Evolutionary conservation across 1,140 invertebrate species (phyloP).

Genomic region (Scylla paramamosain): DNA sequence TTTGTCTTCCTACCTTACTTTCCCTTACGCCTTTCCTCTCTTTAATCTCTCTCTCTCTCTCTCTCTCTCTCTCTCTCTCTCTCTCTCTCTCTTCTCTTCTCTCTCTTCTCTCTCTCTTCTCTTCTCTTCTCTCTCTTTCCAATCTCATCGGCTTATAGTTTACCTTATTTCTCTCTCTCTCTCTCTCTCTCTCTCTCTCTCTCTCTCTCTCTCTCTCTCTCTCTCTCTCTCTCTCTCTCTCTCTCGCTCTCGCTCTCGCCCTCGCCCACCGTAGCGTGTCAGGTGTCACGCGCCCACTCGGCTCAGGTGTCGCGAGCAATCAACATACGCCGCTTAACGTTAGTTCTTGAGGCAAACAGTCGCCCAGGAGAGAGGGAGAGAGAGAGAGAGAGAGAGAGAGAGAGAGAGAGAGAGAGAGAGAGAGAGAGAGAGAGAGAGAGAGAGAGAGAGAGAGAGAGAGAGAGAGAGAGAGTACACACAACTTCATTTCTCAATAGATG

Average conservation of each 20-base stretch:
- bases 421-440: not conserved
- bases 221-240: not conserved
- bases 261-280: not conserved
- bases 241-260: not conserved
- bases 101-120: not conserved
- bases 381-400: not conserved
- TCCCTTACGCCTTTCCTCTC: not conserved
- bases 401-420: constrained; percentile 14
- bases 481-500: not conserved
- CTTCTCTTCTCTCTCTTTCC: too few relatives aligned
- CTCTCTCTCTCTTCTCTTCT: not conserved
- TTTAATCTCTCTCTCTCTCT: not conserved
- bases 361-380: not conserved
- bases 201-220: not conserved
- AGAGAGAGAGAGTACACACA: not conserved
- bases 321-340: not conserved
- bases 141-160: too few relatives aligned
- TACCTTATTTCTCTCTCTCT: not conserved
- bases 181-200: not conserved
- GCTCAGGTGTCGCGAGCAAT: not conserved
- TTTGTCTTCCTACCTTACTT: not conserved
- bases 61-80: not conserved
- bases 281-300: not conserved
- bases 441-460: constrained; percentile 4
- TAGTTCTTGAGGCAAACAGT: not conserved